Evolutionary conservation across 2,797 vertebrate genomes (phyloP).

Genomic region (Gephyroberyx darwinii): DNA sequence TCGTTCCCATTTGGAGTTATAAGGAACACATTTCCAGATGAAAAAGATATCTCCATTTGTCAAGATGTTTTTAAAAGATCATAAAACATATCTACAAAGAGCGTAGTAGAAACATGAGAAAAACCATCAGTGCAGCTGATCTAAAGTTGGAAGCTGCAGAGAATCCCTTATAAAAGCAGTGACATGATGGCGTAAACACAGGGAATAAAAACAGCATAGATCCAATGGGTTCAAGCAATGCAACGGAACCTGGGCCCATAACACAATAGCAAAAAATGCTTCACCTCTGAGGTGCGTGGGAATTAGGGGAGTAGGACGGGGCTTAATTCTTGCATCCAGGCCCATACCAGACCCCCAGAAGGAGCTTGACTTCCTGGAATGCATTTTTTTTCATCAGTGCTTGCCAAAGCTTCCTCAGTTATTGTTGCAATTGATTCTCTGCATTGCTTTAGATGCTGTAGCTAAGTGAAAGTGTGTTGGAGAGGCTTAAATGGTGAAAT

Average conservation of each 20-base stretch:
- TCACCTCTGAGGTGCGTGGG: neutral
- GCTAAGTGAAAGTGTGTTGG: neutral
- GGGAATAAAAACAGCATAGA: conserved; percentile 7
- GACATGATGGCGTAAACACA: neutral
- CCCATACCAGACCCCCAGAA: conserved; percentile 21
- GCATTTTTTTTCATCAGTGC: neutral
- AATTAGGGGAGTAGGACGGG: neutral
- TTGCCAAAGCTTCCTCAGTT: conserved; percentile 2
- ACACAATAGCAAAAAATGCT: conserved; percentile 11
- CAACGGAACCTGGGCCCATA: conserved; percentile 17
- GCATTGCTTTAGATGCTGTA: neutral
- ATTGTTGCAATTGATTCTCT: conserved; percentile 2
- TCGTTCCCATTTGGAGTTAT: neutral
- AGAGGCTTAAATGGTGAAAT: conserved; percentile 4
- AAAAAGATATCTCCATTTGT: conserved; percentile 15
- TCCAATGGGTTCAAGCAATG: conserved; percentile 27
- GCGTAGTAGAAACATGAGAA: conserved; percentile 10
- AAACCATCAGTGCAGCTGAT: conserved; percentile 23
- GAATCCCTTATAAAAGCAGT: conserved; percentile 15
- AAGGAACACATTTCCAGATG: conserved; percentile 15
- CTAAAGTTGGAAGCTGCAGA: conserved; percentile 25
- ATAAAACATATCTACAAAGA: conserved; percentile 22
- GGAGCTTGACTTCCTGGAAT: conserved; percentile 22
- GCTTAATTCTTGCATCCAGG: conserved; percentile 13
- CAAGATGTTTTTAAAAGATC: conserved; percentile 37